Evolutionary conservation across 2,888 invertebrate genomes (phyloP), one percentile per base, ranked within the genome.

Genomic region (Apotomis turbidana): DNA sequence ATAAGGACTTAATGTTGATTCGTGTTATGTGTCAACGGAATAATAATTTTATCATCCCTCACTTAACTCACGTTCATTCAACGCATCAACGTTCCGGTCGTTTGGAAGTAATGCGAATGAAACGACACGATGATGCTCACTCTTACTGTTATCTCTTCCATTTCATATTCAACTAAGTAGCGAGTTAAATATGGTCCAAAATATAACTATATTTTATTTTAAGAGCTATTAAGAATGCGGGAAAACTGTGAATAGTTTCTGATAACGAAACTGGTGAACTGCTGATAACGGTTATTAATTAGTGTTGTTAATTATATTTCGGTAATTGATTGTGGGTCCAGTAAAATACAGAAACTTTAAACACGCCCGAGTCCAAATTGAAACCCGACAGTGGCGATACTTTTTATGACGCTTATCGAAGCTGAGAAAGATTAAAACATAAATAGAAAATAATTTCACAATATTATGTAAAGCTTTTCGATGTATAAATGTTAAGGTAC

Each of bases 231-330:
- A 66, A 55, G 66, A 66, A 57, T 57, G 55, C 57, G 55, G 66
- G 66, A 57, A 64, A 66, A 57, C 55, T 64, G n/a, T 46, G 44
- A 44, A 15, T 64, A 55, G 64, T 66, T 58, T 38, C 38, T 66
- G 66, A 66, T 66, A 66, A 66, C 66, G 36, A 36, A 66, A 57
- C 44, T 55, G 46, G 66, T 66, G 13, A 55, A 61, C 44, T 12
- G 52, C 9, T 46, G 62, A 70, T 70, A 70, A 41, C 57, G 41
- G 12, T 63, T 41, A 41, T 49, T 63, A 15, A 57, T 70, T 70
- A 63, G 57, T 41, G 49, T 57, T 41, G 57, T 63, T 62, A 15
- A 70, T 57, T 55, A 70, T 57, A 62, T 69, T 61, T 62, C 12
- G 49, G 27, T 36, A 41, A 41, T 41, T 41, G 6, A 6, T 41